Conservation (phyloP, 1,140 invertebrate genomes). For the Euwallacea similis region DNA sequence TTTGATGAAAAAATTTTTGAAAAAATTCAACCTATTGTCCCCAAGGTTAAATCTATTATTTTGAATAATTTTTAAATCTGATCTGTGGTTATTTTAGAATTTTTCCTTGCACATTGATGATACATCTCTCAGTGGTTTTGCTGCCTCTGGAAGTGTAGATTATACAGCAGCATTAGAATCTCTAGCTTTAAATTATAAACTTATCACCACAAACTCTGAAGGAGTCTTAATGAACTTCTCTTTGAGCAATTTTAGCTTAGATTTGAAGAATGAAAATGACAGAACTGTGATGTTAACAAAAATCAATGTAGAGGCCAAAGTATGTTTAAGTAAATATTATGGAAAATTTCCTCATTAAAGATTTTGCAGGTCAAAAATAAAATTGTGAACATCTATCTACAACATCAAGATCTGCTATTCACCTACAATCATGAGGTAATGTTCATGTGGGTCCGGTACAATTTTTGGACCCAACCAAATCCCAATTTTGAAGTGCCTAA, state of each 20-base stretch:
- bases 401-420: slow-evolving; percentile 68
- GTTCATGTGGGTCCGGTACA: slow-evolving; percentile 60
- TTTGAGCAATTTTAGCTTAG: slow-evolving; percentile 62
- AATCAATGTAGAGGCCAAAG: slow-evolving; percentile 73
- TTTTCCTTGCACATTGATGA: slow-evolving; percentile 60
- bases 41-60: slow-evolving; percentile 61
- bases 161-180: slow-evolving; percentile 50
- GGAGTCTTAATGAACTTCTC: slow-evolving; percentile 65
- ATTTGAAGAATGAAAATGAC: slow-evolving; percentile 61
- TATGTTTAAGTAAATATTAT: slow-evolving; percentile 49
- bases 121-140: slow-evolving; percentile 67
- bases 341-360: not conserved
- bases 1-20: slow-evolving; percentile 54
- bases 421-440: slow-evolving; percentile 71
- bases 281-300: slow-evolving; percentile 67
- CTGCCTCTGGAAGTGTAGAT: slow-evolving; percentile 63
- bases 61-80: slow-evolving; percentile 16
- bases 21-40: slow-evolving; percentile 66
- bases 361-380: slow-evolving; percentile 65
- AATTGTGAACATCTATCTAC: slow-evolving; percentile 66
- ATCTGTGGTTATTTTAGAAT: slow-evolving; percentile 44
- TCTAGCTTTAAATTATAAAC: slow-evolving; percentile 57
- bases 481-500: not conserved
- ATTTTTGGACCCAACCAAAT: slow-evolving; percentile 48
- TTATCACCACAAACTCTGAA: slow-evolving; percentile 44